Base-by-base conservation (phyloP, 1,140 invertebrate genomes). In the Aphelinus atriplicis region DNA sequence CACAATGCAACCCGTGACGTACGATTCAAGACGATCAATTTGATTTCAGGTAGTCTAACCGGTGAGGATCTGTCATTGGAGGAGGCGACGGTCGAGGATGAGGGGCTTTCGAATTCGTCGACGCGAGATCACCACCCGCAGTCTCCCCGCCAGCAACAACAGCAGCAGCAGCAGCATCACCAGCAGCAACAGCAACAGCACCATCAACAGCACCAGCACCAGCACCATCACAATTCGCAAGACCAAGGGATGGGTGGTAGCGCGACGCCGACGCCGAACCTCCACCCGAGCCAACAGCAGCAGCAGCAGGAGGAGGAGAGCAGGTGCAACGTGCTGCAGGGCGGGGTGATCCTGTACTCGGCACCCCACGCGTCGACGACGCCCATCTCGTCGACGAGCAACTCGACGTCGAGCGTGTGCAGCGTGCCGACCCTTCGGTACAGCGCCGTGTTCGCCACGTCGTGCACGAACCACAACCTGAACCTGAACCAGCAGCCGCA, bases 21-120 rank as follows among this genome's bases (percentile, higher is more conserved):
- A 26, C 26, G 0, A 42, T 26, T 26, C 26, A 26, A 26, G 26
- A 26, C 26, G 26, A 26, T 26, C 26, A 43, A 64, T 77, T 64
- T 75, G 55, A 81, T 90, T 92, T 10, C 89, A 95, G 94, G 94
- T 87, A 92, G 92, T 75, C 89, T 95, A 85, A 91, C 94, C 79
- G 92, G 92, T 57, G 93, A 94, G 82, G 93, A 95, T 82, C 86
- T 95, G 46, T 93, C 93, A 1, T 85, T 93, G 82, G 93, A 92
- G 72, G 90, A 90, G 73, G 84, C 84, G 53, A 90, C 91, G 70
- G 90, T 90, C 71, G 91, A 92, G 79, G 93, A 93, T 80, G 93
- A 95, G 84, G 93, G 94, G 80, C 91, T 91, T 81, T 91, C 85
- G 90, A 91, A 86, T 89, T 90, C 85, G 90, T 91, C 84, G 68